Base-by-base conservation (phyloP, 2,797 vertebrate genomes). In the Syncerus caffer region DNA sequence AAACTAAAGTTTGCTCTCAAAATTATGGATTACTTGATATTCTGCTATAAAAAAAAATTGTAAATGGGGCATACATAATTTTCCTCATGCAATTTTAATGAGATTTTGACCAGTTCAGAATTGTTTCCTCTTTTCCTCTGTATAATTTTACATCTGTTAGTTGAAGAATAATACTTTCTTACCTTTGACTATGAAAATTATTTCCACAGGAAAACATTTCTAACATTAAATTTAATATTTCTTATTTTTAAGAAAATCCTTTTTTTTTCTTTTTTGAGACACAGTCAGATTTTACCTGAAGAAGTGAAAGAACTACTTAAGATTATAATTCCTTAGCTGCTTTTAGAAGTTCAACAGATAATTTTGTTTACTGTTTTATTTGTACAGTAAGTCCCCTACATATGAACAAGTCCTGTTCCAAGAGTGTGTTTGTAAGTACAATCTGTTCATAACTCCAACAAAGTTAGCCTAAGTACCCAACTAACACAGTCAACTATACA, bases 1-100 rank as follows among this genome's bases (percentile, higher is more conserved):
- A 95, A 97, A 96, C 79, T 67, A 92, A 96, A 98, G 60, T 96
- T 95, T 97, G 90, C 96, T 97, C 85, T 92, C 96, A 93, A 92
- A 97, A 89, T 91, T 85, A 89, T 96, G 93, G 94, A 95, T 97
- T 97, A 95, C 90, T 97, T 96, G 96, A 62, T 96, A 93, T 76
- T 91, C 53, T 95, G 80, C 74, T 93, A 76, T 91, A 80, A 92
- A 90, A 34, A 34, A 94, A 98, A 97, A 97, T 67, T 95, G 60
- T 42, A 90, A 90, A 51, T 87, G 64, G n/a, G 45, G 45, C 23
- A 29, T 62, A 79, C 45, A 97, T 96, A 97, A 96, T 98, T 97
- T 55, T 95, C 29, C 1, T 82, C 71, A 93, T 93, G 89, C 71
- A 94, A 85, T 62, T 79, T 88, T 96, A 23, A 85, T 97, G 58